These are phyloP conservation scores for Oxyura jamaicensis DNA, from an alignment of 2,113 vertebrate species.

Conservation along the genomic window DNA sequence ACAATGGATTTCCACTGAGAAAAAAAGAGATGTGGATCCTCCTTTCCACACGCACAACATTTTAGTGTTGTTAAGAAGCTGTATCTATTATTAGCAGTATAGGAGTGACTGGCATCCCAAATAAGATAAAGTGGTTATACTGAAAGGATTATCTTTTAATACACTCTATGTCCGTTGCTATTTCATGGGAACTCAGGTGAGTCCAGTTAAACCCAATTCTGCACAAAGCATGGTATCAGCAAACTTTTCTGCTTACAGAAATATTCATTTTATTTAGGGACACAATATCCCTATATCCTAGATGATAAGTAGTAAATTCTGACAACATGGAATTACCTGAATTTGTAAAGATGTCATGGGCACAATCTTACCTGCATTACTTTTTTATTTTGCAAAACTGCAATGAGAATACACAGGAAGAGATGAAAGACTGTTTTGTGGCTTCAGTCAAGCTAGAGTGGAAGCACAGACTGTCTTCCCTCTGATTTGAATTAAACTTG, in stretches of 20 bases:
- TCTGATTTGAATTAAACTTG: not conserved
- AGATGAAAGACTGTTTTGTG: not conserved
- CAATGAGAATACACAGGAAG: not conserved
- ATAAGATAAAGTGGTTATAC: not conserved
- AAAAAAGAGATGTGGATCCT: not conserved
- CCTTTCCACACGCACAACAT: not conserved
- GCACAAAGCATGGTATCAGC: not conserved
- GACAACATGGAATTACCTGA: not conserved
- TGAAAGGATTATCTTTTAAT: not conserved
- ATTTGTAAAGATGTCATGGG: not conserved
- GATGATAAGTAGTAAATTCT: not conserved
- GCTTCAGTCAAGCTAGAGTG: not conserved
- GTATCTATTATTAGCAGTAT: not conserved
- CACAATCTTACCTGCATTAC: not conserved
- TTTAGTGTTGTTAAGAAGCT: not conserved
- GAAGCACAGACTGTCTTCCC: not conserved
- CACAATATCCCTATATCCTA: not conserved
- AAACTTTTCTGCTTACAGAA: not conserved
- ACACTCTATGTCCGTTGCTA: not conserved
- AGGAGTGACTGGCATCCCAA: not conserved
- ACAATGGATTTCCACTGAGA: not conserved
- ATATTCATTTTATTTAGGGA: not conserved
- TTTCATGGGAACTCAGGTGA: not conserved
- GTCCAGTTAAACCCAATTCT: not conserved
- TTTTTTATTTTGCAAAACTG: not conserved